Base-by-base conservation (phyloP, 2,888 invertebrate genomes). In the Hydraecia micacea region DNA sequence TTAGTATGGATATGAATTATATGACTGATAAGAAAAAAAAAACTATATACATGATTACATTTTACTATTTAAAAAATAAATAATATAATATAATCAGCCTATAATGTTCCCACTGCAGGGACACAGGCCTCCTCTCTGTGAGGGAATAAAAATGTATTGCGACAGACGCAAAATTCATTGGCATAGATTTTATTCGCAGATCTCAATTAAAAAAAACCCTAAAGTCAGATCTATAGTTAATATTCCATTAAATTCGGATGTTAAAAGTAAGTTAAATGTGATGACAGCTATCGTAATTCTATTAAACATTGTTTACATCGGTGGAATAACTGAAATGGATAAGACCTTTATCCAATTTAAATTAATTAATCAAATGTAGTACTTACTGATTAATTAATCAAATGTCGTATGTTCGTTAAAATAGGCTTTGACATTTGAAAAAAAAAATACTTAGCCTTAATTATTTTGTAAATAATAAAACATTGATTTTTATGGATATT, bases 271-370 rank as follows among this genome's bases (percentile, higher is more conserved):
- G 15, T 49, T 77, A 42, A 77, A 49, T 36, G 55, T 63, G 55
- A 63, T 73, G 36, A 11, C 58, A 74, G 15, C 18, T 39, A 39
- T 46, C 49, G n/a, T 81, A 76, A 79, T 60, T 32, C 70, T 82
- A 84, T 28, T 60, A 63, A 78, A 84, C 65, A 84, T 80, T 72
- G 75, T 74, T 72, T 76, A 79, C 21, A 84, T 81, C 84, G 86
- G 84, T 87, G 82, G 84, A 79, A 69, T 77, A 60, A 70, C 0
- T 80, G n/a, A 66, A 71, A 74, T 72, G 8, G n/a, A n/a, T 46
- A 15, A 36, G 11, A 46, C 46, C 46, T 46, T 15, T 13, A 15
- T 15, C 15, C 15, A 46, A 46, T 49, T 46, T 21, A 5, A 25
- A 52, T n/a, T 66, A 7, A 55, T 39, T 58, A 32, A 42, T 46